Evolutionary conservation across 2,113 vertebrate species (phyloP), one percentile per base, ranked within the genome.

Genomic region (Nannobrachium achirus): DNA sequence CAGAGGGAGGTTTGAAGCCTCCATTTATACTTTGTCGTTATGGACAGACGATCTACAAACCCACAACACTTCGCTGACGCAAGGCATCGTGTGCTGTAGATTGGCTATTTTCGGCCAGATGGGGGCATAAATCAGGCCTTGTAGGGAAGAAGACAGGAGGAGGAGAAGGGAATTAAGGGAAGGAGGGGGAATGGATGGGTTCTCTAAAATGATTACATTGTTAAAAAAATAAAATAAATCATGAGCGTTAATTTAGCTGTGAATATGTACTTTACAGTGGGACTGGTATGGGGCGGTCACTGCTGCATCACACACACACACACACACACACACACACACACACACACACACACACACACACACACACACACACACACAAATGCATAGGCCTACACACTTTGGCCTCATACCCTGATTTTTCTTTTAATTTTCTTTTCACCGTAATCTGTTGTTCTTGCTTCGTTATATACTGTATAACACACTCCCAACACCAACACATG

Each of bases 1-100:
- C 80, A 84, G 66, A 80, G 53, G 72, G 63, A 78, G 83, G 78
- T 75, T 79, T 80, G 69, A 33, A 33, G 25, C 6, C 25, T n/a
- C 25, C 1, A 33, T 33, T 33, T 33, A 33, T 33, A 33, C 25
- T 33, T 33, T 5, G 2, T 33, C 25, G 25, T 33, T 3, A 33
- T 33, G 25, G 25, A 33, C 6, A 33, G 25, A 33, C 25, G 25
- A 33, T 33, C 25, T 33, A 33, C 25, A 33, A 33, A 33, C 25
- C 6, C 25, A 1, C 25, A 33, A 5, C 25, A 33, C 25, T 33
- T 5, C 0, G 25, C 25, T 33, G 25, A 33, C 6, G 25, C 25
- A 25, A 25, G 1, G 20, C 20, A 25, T 25, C n/a, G n/a, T n/a
- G n/a, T n/a, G n/a, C n/a, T n/a, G n/a, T n/a, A n/a, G n/a, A n/a